These are phyloP conservation scores for Schizotus pectinicornis DNA, from an alignment of 2,888 invertebrate species.

Conservation along the genomic window DNA sequence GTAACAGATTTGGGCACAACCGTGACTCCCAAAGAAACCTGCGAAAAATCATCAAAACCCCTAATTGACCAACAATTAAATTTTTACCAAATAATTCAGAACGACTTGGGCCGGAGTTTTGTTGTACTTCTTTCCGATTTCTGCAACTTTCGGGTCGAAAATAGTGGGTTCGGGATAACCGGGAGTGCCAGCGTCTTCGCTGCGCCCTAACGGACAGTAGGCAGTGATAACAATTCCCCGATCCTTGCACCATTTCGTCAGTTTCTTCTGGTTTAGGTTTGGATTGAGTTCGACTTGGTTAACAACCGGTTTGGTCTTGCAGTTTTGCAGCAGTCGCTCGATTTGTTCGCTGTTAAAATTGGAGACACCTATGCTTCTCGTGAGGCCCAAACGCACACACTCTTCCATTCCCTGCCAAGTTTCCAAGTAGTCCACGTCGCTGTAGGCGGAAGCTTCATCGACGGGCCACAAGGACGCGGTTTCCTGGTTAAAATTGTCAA, in stretches of 20 bases:
- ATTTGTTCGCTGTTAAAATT: conserved; percentile 80
- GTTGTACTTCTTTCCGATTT: conserved; percentile 66
- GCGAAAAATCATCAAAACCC: not conserved
- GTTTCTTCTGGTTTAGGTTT: conserved; percentile 72
- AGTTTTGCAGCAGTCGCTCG: conserved; percentile 65
- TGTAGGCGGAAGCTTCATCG: conserved; percentile 56
- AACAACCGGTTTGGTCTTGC: conserved; percentile 65
- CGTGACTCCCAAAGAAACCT: conserved; percentile 48
- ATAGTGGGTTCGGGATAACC: conserved; percentile 63
- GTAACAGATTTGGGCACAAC: conserved; percentile 87
- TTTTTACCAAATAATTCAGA: conserved; percentile 68
- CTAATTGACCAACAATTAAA: not conserved
- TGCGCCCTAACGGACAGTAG: conserved; percentile 77
- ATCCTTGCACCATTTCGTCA: conserved; percentile 71
- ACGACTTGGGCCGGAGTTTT: conserved; percentile 70
- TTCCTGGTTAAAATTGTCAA: conserved; percentile 53
- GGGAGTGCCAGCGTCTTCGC: conserved; percentile 56
- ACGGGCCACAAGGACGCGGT: conserved; percentile 59
- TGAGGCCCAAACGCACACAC: conserved; percentile 66
- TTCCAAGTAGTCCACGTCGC: conserved; percentile 73
- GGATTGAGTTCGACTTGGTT: conserved; percentile 71
- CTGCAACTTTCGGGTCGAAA: conserved; percentile 61
- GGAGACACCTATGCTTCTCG: conserved; percentile 76
- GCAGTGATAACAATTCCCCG: conserved; percentile 70
- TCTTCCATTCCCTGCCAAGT: conserved; percentile 80